A percentile compares a stretch with the other conserved stretches of the same genome.
These are phyloP conservation scores for Neodiprion lecontei DNA, from an alignment of 1,140 invertebrate genomes.

Conservation along the genomic window DNA sequence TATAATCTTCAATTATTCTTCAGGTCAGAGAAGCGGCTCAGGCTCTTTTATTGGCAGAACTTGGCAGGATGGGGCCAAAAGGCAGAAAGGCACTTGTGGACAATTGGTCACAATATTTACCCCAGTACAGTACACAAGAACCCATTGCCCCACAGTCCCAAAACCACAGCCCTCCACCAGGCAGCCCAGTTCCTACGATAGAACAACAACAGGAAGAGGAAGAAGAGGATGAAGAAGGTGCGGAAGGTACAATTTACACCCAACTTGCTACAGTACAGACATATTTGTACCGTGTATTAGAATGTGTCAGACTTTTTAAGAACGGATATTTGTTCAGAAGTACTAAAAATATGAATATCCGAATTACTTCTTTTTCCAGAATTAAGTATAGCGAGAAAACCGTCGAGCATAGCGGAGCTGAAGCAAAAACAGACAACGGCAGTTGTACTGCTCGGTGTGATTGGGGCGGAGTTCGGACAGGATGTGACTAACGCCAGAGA, in stretches of 20 bases:
- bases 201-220: conserved; percentile 76
- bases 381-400: conserved; percentile 71
- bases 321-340: no score
- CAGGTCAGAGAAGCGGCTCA: conserved; percentile 93
- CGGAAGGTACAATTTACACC: conserved; percentile 52
- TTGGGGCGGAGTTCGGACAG: conserved; percentile 97
- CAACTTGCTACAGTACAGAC: no score
- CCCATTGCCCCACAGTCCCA: conserved; percentile 58
- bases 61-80: conserved; percentile 87
- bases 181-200: conserved; percentile 49
- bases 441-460: conserved; percentile 94
- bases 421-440: conserved; percentile 96
- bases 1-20: conserved; percentile 8
- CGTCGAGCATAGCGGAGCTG: conserved; percentile 84
- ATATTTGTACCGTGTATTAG: no score
- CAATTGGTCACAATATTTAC: conserved; percentile 93
- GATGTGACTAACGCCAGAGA: conserved; percentile 77
- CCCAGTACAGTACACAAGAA: conserved; percentile 76
- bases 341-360: no score
- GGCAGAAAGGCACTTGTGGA: conserved; percentile 93
- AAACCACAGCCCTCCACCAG: conserved; percentile 53
- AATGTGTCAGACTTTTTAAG: no score
- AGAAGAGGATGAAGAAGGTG: conserved; percentile 81
- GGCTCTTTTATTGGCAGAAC: conserved; percentile 91
- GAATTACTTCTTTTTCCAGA: conserved; percentile 46